Evolutionary conservation across 1,140 invertebrate species (phyloP).

Genomic region (Drosophila lini): DNA sequence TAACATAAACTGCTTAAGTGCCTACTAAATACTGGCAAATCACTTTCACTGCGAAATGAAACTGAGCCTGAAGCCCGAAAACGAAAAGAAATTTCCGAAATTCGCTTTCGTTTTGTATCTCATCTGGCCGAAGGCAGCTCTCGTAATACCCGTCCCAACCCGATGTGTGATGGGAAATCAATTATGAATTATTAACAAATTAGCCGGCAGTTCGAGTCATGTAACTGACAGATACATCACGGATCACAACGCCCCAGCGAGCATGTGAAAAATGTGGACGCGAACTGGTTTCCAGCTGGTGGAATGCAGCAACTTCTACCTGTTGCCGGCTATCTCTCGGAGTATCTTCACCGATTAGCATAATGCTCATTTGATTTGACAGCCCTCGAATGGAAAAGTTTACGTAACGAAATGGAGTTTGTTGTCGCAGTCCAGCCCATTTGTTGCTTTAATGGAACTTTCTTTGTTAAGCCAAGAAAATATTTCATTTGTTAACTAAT

Average conservation of each 20-base stretch:
- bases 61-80: constrained; percentile 29
- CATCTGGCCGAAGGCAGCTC: constrained; percentile 28
- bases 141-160: constrained; percentile 20
- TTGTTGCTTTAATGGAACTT: constrained; percentile 44
- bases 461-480: constrained; percentile 47
- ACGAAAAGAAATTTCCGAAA: constrained; percentile 69
- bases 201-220: constrained; percentile 61
- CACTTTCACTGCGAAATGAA: constrained; percentile 73
- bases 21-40: constrained; percentile 62
- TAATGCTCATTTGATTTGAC: constrained; percentile 74
- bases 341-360: constrained; percentile 70
- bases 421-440: constrained; percentile 20
- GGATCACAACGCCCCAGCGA: constrained; percentile 51
- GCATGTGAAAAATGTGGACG: constrained; percentile 44
- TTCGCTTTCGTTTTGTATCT: constrained; percentile 71
- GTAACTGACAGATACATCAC: constrained; percentile 72
- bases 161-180: constrained; percentile 73
- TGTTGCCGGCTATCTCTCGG: constrained; percentile 48
- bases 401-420: constrained; percentile 59
- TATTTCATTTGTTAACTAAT: constrained; percentile 18
- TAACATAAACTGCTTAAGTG: constrained; percentile 68
- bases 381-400: constrained; percentile 55
- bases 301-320: constrained; percentile 41
- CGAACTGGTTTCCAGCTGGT: constrained; percentile 53
- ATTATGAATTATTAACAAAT: constrained; percentile 82